Evolutionary conservation across 2,797 vertebrate genomes (phyloP).

Genomic region (Hozukius guyotensis): DNA sequence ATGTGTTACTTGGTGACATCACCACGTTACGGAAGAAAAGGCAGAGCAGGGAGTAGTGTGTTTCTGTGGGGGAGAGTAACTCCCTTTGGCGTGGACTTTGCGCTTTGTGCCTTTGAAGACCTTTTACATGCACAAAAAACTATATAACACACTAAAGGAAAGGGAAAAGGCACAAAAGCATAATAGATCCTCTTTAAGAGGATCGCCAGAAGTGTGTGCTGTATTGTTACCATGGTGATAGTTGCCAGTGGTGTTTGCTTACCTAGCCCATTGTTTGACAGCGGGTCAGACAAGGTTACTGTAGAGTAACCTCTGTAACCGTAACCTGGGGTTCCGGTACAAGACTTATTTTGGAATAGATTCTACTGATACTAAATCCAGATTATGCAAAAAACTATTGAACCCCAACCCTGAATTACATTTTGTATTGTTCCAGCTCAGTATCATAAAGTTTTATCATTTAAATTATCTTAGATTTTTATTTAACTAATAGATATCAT

Average conservation of each 20-base stretch:
- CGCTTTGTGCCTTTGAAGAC: fast-evolving
- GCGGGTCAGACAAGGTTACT: slow-evolving; percentile 37
- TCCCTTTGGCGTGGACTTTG: neutral
- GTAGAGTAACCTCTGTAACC: neutral
- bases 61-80: neutral
- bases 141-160: neutral
- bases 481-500: neutral
- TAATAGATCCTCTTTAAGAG: slow-evolving; percentile 1
- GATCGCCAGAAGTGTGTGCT: slow-evolving; percentile 30
- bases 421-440: neutral
- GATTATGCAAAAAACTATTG: neutral
- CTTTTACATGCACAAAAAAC: neutral
- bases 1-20: neutral
- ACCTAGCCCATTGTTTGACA: slow-evolving; percentile 23
- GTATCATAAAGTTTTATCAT: neutral
- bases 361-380: neutral
- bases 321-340: neutral
- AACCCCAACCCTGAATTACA: neutral
- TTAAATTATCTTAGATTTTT: neutral
- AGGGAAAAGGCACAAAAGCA: neutral
- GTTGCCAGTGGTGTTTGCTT: slow-evolving; percentile 40
- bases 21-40: neutral
- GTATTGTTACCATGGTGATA: slow-evolving; percentile 58
- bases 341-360: neutral
- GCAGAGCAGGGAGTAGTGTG: neutral